Percentiles rank a stretch among this genome's conserved stretches.
These are phyloP conservation scores for Atethmia centrago DNA, from an alignment of 2,888 invertebrate genomes.

Conservation along the genomic window DNA sequence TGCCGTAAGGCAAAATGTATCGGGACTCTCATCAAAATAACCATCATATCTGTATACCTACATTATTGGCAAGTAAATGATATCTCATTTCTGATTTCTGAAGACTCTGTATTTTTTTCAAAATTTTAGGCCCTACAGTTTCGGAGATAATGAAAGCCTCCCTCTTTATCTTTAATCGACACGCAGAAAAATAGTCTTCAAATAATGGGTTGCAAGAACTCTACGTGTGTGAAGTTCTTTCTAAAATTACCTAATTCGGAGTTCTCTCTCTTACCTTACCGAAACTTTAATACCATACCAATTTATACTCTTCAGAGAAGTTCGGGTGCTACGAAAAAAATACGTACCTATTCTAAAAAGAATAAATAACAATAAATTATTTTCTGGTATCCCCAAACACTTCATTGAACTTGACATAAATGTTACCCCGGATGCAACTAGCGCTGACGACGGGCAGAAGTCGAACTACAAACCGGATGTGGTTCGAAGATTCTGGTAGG, in stretches of 20 bases:
- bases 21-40: too few species aligned
- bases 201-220: not conserved
- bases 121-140: too few species aligned
- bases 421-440: slow-evolving; percentile 73
- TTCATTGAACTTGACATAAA: slow-evolving; percentile 59
- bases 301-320: not conserved
- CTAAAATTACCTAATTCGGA: not conserved
- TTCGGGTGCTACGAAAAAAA: not conserved
- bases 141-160: too few species aligned
- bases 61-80: too few species aligned
- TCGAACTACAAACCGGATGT: slow-evolving; percentile 76
- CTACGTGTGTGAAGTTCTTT: not conserved
- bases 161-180: not conserved
- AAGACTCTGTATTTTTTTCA: too few species aligned
- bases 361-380: slow-evolving; percentile 39
- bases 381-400: slow-evolving; percentile 62
- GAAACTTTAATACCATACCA: not conserved
- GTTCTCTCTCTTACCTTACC: not conserved
- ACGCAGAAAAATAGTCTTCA: not conserved
- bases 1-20: too few species aligned
- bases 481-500: slow-evolving; percentile 81
- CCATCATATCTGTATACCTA: too few species aligned
- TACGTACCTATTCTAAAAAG: not conserved
- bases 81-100: too few species aligned
- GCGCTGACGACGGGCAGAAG: slow-evolving; percentile 75